Evolutionary conservation across 2,113 vertebrate species (phyloP).

Genomic region (Poecilia latipinna): DNA sequence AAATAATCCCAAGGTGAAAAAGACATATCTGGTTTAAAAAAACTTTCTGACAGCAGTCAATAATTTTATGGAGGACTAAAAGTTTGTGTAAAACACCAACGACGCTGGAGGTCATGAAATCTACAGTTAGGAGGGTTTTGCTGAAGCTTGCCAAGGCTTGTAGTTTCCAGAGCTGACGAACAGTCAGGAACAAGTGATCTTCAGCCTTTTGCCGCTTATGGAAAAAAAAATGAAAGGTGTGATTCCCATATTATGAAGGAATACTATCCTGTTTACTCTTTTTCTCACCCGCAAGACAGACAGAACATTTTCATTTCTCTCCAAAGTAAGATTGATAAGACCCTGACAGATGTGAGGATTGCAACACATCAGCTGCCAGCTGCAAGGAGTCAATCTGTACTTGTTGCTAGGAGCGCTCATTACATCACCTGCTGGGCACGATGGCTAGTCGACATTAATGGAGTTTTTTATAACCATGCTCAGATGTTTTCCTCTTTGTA

Average conservation of each 20-base stretch:
- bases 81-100: not conserved
- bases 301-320: not conserved
- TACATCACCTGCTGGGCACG: slow-evolving; percentile 22
- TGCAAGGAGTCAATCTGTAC: slow-evolving; percentile 20
- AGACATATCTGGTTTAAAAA: slow-evolving; percentile 8
- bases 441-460: slow-evolving; percentile 28
- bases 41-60: slow-evolving; percentile 7
- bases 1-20: slow-evolving; percentile 24
- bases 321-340: slow-evolving; percentile 7
- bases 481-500: not conserved
- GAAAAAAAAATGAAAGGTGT: slow-evolving; percentile 56
- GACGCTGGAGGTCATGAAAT: slow-evolving; percentile 46
- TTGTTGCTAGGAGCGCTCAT: slow-evolving; percentile 17
- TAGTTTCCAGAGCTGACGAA: slow-evolving; percentile 48
- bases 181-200: slow-evolving; percentile 53
- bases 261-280: slow-evolving; percentile 35
- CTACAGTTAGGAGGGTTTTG: slow-evolving; percentile 47
- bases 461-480: not conserved
- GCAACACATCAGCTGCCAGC: slow-evolving; percentile 30
- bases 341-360: slow-evolving; percentile 22
- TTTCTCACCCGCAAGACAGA: slow-evolving; percentile 8
- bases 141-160: slow-evolving; percentile 55
- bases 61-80: slow-evolving; percentile 27
- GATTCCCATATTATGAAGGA: slow-evolving; percentile 35
- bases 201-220: slow-evolving; percentile 26